These are phyloP conservation scores for Nasua narica DNA, from an alignment of 2,797 vertebrate genomes.

Conservation along the genomic window DNA sequence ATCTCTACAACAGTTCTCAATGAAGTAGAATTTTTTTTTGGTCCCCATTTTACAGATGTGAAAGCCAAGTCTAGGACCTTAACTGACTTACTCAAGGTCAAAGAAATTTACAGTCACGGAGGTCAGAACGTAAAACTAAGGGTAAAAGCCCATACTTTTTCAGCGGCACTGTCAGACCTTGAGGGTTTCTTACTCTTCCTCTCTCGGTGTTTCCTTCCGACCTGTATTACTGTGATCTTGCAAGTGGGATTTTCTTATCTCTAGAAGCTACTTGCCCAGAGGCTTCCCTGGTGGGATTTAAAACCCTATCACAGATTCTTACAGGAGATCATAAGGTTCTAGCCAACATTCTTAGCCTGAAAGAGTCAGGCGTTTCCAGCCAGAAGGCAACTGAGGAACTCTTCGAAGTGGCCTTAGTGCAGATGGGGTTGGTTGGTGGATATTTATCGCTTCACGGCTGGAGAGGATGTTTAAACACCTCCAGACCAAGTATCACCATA, in stretches of 20 bases:
- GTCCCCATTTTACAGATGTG: background rate
- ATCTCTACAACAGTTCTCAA: background rate
- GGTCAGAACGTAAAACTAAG: background rate
- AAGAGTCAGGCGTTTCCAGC: background rate
- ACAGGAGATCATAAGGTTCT: background rate
- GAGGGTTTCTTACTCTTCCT: background rate
- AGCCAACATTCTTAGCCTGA: background rate
- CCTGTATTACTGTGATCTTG: background rate
- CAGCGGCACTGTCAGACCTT: background rate
- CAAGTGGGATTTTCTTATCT: background rate
- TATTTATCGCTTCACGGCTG: background rate
- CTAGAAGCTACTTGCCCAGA: background rate
- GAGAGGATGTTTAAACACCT: background rate
- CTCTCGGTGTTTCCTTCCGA: background rate
- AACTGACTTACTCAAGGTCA: background rate
- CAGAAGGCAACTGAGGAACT: background rate
- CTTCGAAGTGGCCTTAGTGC: background rate
- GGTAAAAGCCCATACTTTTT: background rate
- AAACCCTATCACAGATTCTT: background rate
- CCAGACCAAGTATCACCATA: background rate
- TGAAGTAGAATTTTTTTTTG: background rate
- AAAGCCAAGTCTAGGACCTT: background rate
- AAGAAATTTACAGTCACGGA: background rate
- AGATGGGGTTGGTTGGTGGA: background rate
- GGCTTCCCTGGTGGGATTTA: background rate